Evolutionary conservation across 1,140 invertebrate genomes (phyloP).

Genomic region (Octopus bimaculoides): DNA sequence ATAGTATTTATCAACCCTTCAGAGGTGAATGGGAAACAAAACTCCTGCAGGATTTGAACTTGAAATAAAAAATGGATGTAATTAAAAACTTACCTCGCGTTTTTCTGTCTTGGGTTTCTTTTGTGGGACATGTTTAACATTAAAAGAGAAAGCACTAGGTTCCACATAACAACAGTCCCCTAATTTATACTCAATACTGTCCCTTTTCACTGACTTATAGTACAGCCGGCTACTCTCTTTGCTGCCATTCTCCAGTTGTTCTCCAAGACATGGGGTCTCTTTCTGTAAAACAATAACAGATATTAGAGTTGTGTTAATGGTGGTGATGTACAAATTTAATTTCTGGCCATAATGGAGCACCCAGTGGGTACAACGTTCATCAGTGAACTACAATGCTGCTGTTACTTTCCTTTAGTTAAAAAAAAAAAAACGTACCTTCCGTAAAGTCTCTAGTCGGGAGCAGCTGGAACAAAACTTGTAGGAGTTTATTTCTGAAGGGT

Average conservation of each 20-base stretch:
- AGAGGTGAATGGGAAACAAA: too few relatives aligned
- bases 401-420: neutral
- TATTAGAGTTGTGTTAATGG: too few relatives aligned
- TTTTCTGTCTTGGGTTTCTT: conserved; percentile 44
- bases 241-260: conserved; percentile 27
- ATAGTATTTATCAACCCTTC: too few relatives aligned
- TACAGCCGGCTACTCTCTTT: conserved; percentile 26
- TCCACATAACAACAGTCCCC: conserved; percentile 74
- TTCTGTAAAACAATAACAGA: conserved; percentile 32
- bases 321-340: too few relatives aligned
- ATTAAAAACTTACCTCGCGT: conserved; percentile 28
- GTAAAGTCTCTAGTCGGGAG: conserved; percentile 46
- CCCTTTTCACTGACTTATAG: conserved; percentile 52
- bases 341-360: too few relatives aligned
- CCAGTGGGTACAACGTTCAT: too few relatives aligned
- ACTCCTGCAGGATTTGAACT: too few relatives aligned
- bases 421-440: conserved; percentile 37
- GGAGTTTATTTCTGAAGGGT: conserved; percentile 21
- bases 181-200: conserved; percentile 65
- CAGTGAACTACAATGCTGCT: neutral
- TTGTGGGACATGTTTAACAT: conserved; percentile 41
- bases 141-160: conserved; percentile 68
- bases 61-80: too few relatives aligned
- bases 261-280: conserved; percentile 39
- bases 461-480: conserved; percentile 56